These are phyloP conservation scores for Phalloptychus januarius DNA, from an alignment of 2,797 vertebrate genomes.

Conservation along the genomic window DNA sequence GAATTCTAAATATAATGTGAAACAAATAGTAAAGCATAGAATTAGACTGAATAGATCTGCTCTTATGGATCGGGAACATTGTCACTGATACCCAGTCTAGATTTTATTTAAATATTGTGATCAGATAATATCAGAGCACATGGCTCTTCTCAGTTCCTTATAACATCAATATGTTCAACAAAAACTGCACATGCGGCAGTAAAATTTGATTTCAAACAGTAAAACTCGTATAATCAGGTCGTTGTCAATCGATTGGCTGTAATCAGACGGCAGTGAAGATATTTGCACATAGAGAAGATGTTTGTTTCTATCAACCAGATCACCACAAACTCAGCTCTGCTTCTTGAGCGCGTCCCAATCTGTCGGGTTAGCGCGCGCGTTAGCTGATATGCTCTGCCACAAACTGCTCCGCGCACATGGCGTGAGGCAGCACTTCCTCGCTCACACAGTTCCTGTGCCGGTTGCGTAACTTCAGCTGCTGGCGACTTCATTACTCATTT, in stretches of 20 bases:
- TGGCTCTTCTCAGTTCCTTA: neutral
- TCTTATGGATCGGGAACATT: too few species aligned
- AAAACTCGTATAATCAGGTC: neutral
- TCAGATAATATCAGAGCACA: neutral
- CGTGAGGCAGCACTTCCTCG: conserved; percentile 45
- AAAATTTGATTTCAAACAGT: neutral
- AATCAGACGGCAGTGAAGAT: conserved; percentile 18
- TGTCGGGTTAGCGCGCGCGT: conserved; percentile 13
- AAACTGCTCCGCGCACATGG: conserved; percentile 27
- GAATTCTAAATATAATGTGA: too few species aligned
- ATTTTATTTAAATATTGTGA: too few species aligned
- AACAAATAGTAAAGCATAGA: too few species aligned
- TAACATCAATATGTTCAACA: neutral
- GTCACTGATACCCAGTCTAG: too few species aligned
- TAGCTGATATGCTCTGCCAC: conserved; percentile 23
- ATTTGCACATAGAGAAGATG: conserved; percentile 29
- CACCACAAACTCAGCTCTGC: conserved; percentile 24
- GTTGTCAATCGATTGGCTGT: conserved; percentile 3
- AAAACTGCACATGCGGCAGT: neutral
- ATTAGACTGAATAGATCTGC: too few species aligned
- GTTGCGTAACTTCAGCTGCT: conserved; percentile 3
- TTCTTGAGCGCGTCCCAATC: conserved; percentile 29
- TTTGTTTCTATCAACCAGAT: conserved; percentile 11
- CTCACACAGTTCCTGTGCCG: neutral
- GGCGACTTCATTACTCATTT: neutral